These are phyloP conservation scores for Crypturellus undulatus DNA, from an alignment of 2,113 vertebrate genomes.

Conservation along the genomic window DNA sequence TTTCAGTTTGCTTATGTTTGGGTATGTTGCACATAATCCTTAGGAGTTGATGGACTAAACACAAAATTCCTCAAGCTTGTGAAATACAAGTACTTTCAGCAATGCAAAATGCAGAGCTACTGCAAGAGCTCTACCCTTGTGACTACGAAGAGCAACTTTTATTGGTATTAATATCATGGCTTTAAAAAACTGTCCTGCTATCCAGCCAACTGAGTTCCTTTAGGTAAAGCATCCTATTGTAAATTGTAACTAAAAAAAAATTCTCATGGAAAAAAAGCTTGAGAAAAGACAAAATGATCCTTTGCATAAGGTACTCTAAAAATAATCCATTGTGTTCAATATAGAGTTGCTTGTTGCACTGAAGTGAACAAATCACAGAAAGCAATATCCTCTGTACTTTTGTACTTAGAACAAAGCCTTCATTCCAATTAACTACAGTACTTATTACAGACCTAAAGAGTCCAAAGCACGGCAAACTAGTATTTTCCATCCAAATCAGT, in stretches of 20 bases:
- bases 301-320: background rate
- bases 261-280: background rate
- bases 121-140: no score
- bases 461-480: background rate
- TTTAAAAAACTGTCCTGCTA: background rate
- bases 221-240: no score
- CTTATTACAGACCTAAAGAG: background rate
- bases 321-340: background rate
- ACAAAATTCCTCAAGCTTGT: no score
- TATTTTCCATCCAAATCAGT: background rate
- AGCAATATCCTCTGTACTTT: background rate
- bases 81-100: no score
- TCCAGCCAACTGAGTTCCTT: background rate
- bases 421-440: background rate
- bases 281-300: accelerated
- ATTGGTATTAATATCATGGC: background rate
- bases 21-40: no score
- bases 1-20: no score
- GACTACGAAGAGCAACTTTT: no score
- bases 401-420: background rate
- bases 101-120: no score
- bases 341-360: background rate
- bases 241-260: no score
- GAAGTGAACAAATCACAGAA: background rate
- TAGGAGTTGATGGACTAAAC: no score